Evolutionary conservation across 2,113 vertebrate species (phyloP), one percentile per base, ranked within the genome.

Genomic region (Rhizomys pruinosus): DNA sequence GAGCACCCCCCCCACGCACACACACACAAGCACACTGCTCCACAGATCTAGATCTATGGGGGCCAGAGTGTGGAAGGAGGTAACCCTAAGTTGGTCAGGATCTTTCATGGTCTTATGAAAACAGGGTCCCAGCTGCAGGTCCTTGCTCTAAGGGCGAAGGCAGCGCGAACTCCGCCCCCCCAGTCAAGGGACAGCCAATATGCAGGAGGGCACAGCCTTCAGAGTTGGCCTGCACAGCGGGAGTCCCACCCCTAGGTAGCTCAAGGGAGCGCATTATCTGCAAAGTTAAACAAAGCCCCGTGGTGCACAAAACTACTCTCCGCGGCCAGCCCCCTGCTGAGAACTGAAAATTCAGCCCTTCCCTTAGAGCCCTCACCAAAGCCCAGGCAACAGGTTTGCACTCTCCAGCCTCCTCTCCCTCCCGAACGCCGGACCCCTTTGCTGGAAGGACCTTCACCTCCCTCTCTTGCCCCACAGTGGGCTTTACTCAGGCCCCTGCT

Each of bases 211-310:
- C 15, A 0, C 0, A 12, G 42, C 80, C 76, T 84, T 91, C 42
- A 5, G 72, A 29, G n/a, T 34, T 93, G 74, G 17, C 27, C 55
- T 84, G 44, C 4, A 0, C 22, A 39, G 47, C 1, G 1, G 3
- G 0, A 15, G 34, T 63, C 37, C 71, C 3, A 27, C 59, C 57
- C 57, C 57, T 87, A 17, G 15, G 15, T 64, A 92, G 73, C 69
- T 95, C 5, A 0, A 73, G 32, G 52, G 34, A 93, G n/a, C 10
- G 5, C 37, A 91, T 77, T 80, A 82, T 29, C 69, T 73, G 39
- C 68, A 77, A 96, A 93, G 80, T 95, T 95, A 94, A 93, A 87
- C 77, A 93, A 92, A 96, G 47, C 63, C n/a, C 23, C 29, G 29
- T 25, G 27, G 69, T 3, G 22, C 20, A 0, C 69, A 79, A 88